phyloP scores from a whole-genome alignment of 2,113 vertebrate genomes.

The Osmerus eperlanus region DNA sequence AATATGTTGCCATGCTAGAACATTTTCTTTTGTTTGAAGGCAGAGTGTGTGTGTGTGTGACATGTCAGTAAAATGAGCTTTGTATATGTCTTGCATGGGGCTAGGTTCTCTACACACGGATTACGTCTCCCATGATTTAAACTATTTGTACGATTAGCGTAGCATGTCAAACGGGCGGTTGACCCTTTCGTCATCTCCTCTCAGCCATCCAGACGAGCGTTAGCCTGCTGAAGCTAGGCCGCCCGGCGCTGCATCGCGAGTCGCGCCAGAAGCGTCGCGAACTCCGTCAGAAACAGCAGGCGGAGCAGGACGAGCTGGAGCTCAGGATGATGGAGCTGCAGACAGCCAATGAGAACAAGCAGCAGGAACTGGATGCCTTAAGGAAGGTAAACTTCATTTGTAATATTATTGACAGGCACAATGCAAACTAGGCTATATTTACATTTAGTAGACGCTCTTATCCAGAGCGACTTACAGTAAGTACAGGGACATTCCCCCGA shows the following conservation, averaged over 20 bases:
- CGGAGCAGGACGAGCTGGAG: slow-evolving; percentile 88
- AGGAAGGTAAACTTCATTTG: slow-evolving; percentile 74
- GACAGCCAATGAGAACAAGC: slow-evolving; percentile 87
- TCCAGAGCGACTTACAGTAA: too few species aligned
- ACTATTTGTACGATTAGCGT: background rate
- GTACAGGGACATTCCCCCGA: too few species aligned
- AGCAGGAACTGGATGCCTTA: slow-evolving; percentile 88
- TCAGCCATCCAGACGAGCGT: slow-evolving; percentile 89
- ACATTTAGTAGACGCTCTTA: too few species aligned
- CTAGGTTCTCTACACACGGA: too few species aligned
- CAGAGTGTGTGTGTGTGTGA: too few species aligned
- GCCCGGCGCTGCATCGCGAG: slow-evolving; percentile 85
- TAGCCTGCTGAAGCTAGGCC: slow-evolving; percentile 75
- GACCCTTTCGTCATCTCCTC: background rate
- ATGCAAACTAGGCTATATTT: too few species aligned
- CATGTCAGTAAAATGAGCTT: too few species aligned
- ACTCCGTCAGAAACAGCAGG: slow-evolving; percentile 80
- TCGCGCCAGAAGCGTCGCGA: slow-evolving; percentile 83
- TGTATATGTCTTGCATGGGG: too few species aligned
- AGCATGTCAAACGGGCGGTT: background rate
- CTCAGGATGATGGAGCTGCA: slow-evolving; percentile 90
- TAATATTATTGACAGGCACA: too few species aligned
- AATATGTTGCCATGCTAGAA: too few species aligned
- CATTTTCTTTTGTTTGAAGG: too few species aligned
- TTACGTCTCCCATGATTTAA: background rate